Evolutionary conservation across 2,113 vertebrate species (phyloP).

Genomic region (Lophotis ruficrista): DNA sequence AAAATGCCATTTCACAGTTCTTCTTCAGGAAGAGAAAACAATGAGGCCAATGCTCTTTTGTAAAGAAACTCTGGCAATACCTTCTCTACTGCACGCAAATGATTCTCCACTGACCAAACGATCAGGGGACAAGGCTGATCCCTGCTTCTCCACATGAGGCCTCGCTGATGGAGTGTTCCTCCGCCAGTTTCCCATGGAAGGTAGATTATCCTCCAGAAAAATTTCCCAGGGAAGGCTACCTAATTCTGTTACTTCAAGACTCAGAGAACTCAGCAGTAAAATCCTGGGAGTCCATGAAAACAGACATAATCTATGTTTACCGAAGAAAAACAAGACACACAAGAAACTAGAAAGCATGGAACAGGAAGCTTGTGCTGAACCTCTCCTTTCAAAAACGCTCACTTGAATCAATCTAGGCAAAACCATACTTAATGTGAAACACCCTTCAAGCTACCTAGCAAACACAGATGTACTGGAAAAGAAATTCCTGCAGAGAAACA

Average conservation of each 20-base stretch:
- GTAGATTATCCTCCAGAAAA: neutral
- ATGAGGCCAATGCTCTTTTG: neutral
- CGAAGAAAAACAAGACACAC: neutral
- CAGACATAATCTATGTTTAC: neutral
- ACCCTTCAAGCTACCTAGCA: neutral
- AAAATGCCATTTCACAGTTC: neutral
- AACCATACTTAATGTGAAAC: neutral
- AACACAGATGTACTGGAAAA: neutral
- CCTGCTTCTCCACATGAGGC: neutral
- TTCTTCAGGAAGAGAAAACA: neutral
- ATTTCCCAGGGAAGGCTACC: neutral
- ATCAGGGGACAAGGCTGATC: neutral
- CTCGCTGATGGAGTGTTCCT: neutral
- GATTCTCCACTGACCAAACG: neutral
- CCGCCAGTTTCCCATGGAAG: neutral
- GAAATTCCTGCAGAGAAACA: neutral
- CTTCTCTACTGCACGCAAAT: neutral
- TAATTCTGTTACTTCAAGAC: neutral
- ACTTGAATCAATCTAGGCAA: neutral
- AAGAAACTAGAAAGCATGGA: neutral
- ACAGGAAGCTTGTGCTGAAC: neutral
- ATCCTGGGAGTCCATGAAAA: neutral
- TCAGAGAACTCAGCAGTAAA: neutral
- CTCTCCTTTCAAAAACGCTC: neutral
- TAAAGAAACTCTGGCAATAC: neutral